phyloP scores from a whole-genome alignment of 2,797 vertebrate genomes.

The Nyctibius grandis region DNA sequence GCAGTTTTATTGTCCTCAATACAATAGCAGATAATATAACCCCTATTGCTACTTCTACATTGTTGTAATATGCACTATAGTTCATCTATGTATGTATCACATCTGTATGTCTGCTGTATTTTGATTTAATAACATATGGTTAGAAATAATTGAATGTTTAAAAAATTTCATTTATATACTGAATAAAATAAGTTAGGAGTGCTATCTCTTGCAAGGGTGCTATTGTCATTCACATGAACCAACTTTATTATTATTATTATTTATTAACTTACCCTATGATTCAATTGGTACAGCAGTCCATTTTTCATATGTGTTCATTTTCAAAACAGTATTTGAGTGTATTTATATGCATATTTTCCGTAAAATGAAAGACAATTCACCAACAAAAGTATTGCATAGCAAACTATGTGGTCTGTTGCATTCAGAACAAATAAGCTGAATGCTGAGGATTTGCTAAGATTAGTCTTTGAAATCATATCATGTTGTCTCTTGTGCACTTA shows the following conservation, averaged over 20 bases:
- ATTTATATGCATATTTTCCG: not conserved
- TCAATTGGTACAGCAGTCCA: not conserved
- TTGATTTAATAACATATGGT: not conserved
- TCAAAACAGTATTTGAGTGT: not conserved
- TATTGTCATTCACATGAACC: not conserved
- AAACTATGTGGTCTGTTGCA: not conserved
- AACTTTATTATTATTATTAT: not conserved
- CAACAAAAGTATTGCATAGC: not conserved
- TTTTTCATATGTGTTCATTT: not conserved
- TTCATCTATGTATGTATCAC: not conserved
- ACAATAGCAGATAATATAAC: not conserved
- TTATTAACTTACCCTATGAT: not conserved
- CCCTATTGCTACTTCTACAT: not conserved
- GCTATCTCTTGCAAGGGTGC: not conserved
- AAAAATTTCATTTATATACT: not conserved
- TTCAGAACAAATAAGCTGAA: slow-evolving; percentile 37
- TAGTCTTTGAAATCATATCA: slow-evolving; percentile 24
- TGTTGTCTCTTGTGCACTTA: slow-evolving; percentile 11
- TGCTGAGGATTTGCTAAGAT: slow-evolving; percentile 11
- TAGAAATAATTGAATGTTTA: not conserved
- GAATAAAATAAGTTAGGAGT: not conserved
- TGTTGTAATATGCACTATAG: not conserved
- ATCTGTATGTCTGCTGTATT: not conserved
- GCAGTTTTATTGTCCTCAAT: not conserved
- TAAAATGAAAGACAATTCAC: not conserved